Evolutionary conservation across 2,888 invertebrate species (phyloP), one percentile per base, ranked within the genome.

Genomic region (Flexamia atlantica): DNA sequence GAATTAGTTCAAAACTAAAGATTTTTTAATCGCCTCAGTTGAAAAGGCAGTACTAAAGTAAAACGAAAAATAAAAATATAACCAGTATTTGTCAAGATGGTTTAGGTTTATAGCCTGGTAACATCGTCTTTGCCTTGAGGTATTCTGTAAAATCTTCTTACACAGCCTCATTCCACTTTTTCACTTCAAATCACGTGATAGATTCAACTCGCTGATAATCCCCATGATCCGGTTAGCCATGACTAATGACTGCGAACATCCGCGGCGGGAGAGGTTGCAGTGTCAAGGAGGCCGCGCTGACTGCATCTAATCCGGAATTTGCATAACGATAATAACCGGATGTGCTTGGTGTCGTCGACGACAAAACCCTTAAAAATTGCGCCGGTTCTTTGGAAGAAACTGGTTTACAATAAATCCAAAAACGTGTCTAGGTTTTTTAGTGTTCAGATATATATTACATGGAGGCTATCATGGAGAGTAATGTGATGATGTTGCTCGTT

Each of bases 271-370:
- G 17, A 46, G 46, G 46, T 46, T 17, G 46, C 46, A 4, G 36
- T 36, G 36, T 36, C 36, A 36, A 36, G 36, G 36, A 9, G 36
- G 9, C 36, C 9, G 4, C 36, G 36, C 9, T 7, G 17, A 46
- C 46, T 46, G 46, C 46, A 46, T 46, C 46, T 46, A 46, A 20
- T 57, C 57, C 57, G 20, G 23, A 57, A 57, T 57, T 57, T 57
- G 57, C 57, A 57, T 57, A 57, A 57, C 23, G 57, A 57, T 57
- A 57, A 57, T 57, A 7, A 57, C 57, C 57, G 57, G 57, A 57
- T 57, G 57, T 12, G 23, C 7, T n/a, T 23, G 57, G 20, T 5
- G 23, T 23, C 23, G 57, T 23, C 57, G 57, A 46, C 57, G 23
- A 57, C 4, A 46, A 57, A 57, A 20, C 57, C 3, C 0, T 23